phyloP scores from a whole-genome alignment of 1,140 invertebrate species.

The Vollenhovia emeryi region DNA sequence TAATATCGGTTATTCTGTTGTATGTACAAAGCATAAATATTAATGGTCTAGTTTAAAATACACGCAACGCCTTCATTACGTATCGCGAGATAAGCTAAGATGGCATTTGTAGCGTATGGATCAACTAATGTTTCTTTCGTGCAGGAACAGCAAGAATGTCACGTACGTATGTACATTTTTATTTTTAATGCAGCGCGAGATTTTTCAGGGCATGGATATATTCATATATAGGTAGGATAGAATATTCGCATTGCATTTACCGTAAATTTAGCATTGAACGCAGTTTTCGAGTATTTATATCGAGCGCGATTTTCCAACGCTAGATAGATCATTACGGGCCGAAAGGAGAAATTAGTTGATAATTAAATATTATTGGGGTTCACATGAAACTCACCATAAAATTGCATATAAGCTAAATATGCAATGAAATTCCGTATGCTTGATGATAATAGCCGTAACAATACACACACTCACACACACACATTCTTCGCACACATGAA shows the following conservation, averaged over 20 bases:
- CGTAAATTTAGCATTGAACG: neutral
- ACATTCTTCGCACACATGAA: neutral
- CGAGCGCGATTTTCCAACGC: neutral
- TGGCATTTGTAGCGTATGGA: neutral
- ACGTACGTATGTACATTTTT: neutral
- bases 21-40: slow-evolving; percentile 33
- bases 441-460: slow-evolving; percentile 1
- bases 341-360: slow-evolving; percentile 10
- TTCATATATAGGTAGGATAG: neutral
- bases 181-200: slow-evolving; percentile 5
- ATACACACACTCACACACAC: too few relatives aligned
- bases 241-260: neutral
- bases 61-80: slow-evolving; percentile 42
- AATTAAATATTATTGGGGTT: neutral
- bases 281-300: slow-evolving; percentile 22
- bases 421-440: slow-evolving; percentile 8
- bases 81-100: slow-evolving; percentile 31
- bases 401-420: neutral
- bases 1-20: slow-evolving; percentile 16
- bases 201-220: neutral
- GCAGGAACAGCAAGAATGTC: slow-evolving; percentile 9
- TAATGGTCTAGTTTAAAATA: neutral
- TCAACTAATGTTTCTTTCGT: slow-evolving; percentile 33
- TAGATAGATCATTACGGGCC: neutral
- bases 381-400: neutral